Percentiles rank a stretch among this genome's conserved stretches.
phyloP scores from a whole-genome alignment of 2,797 vertebrate genomes.

The Sebastes elongatus region DNA sequence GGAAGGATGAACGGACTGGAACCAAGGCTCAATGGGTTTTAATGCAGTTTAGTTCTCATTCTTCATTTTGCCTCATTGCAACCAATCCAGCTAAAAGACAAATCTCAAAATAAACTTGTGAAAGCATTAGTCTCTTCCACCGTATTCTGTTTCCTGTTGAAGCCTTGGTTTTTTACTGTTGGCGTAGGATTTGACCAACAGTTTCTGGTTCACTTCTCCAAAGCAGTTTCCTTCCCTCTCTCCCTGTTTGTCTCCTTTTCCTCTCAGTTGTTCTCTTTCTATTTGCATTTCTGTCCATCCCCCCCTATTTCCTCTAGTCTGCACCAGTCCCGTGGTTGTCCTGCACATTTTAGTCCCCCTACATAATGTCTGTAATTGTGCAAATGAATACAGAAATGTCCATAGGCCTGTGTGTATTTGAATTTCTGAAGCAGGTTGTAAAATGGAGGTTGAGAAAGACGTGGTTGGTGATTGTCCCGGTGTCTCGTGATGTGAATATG shows the following conservation, averaged over 20 bases:
- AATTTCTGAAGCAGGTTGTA: background rate
- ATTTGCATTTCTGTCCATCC: background rate
- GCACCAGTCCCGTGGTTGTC: conserved; percentile 2
- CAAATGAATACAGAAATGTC: background rate
- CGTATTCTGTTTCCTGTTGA: background rate
- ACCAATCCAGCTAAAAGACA: background rate
- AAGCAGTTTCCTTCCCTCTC: conserved; percentile 16
- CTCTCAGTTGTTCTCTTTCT: background rate
- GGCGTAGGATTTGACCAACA: background rate
- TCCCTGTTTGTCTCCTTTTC: background rate
- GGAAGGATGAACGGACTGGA: conserved; percentile 40
- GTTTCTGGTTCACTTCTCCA: conserved; percentile 28
- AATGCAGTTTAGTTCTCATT: background rate
- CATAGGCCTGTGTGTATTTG: background rate
- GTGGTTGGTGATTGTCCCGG: background rate
- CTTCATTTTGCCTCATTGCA: background rate
- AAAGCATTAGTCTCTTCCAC: no score
- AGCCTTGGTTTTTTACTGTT: conserved; percentile 44
- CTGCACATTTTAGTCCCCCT: background rate
- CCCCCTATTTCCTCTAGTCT: background rate
- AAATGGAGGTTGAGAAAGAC: background rate
- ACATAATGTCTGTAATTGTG: background rate
- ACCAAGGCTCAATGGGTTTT: conserved; percentile 16
- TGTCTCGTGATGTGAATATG: background rate
- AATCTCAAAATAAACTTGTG: background rate